Base-by-base conservation (phyloP, 37 sponge, comb jelly and placozoan genomes). In the Beroe forskalii region DNA sequence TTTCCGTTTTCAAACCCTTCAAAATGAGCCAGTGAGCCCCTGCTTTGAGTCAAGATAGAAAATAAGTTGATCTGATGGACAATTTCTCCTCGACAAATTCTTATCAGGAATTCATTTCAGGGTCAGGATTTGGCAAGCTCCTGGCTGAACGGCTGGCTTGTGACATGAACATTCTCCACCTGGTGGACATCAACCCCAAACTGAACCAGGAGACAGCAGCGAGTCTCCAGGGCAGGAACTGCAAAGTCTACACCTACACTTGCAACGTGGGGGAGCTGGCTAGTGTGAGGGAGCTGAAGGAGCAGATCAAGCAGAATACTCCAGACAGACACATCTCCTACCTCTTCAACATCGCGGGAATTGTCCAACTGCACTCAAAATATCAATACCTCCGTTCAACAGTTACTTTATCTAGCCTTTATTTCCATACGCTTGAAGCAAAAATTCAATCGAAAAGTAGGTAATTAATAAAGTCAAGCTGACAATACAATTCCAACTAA, bases 331-430 rank as follows among this genome's bases (percentile, higher is more conserved):
- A 80, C 55, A 38, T 80, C 40, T 80, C 86, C 1, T 80, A 80
- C 30, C 86, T 80, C 44, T 80, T 80, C 55, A 80, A 80, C 55
- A 43, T 80, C 55, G 86, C 86, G 27, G 86, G 86, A 4, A 36
- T 4, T 66, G n/a, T 66, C 67, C 67, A 27, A n/a, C 20, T 66
- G n/a, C n/a, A n/a, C n/a, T n/a, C n/a, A n/a, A n/a, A n/a, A n/a
- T n/a, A n/a, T n/a, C n/a, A n/a, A n/a, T n/a, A n/a, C n/a, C 27
- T 66, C n/a, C 28, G n/a, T 66, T 24, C 67, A 25, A 9, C 17
- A 55, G 17, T 55, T 17, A 20, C 60, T 17, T 55, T 17, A 55
- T 55, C 60, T 55, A 20, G 60, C 60, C 60, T 17, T 24, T 25
- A 6, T 27, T 24, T 24, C 20, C 67, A 14, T 8, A n/a, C 28